These are phyloP conservation scores for Bombus difficillimus DNA, from an alignment of 1,140 invertebrate genomes.

Conservation along the genomic window DNA sequence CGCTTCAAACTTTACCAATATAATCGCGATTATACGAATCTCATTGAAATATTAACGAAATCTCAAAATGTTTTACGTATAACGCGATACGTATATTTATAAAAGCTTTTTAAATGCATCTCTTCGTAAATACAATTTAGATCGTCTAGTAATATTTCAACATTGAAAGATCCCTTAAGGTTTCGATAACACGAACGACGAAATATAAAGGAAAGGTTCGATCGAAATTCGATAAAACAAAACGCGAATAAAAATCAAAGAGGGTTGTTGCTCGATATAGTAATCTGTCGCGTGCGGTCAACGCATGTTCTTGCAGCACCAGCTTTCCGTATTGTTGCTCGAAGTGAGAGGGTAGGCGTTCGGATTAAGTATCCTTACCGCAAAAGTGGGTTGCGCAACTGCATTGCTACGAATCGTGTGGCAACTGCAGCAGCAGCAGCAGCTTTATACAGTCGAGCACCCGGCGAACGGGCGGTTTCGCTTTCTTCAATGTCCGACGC, in stretches of 20 bases:
- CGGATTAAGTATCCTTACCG: slow-evolving; percentile 69
- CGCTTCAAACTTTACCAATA: no score
- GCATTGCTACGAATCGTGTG: slow-evolving; percentile 69
- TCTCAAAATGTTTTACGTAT: no score
- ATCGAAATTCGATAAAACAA: neutral
- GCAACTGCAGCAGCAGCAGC: slow-evolving; percentile 54
- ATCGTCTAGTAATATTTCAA: no score
- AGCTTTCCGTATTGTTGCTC: slow-evolving; percentile 64
- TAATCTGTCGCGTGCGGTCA: neutral
- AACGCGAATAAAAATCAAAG: neutral
- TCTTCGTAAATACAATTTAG: no score
- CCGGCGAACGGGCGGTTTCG: slow-evolving; percentile 66
- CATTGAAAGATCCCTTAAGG: no score
- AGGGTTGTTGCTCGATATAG: neutral
- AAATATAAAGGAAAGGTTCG: no score
- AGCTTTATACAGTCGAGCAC: slow-evolving; percentile 28
- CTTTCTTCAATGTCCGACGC: slow-evolving; percentile 70
- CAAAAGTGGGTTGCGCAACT: slow-evolving; percentile 69
- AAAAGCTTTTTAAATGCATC: no score
- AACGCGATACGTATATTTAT: no score
- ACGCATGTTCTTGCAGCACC: slow-evolving; percentile 22
- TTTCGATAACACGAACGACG: neutral
- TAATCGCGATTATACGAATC: no score
- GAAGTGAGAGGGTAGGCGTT: slow-evolving; percentile 59
- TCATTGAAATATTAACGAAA: no score